Percentiles rank a stretch among this genome's conserved stretches.
Evolutionary conservation across 2,113 vertebrate genomes (phyloP).

Genomic region (Gopherus flavomarginatus): DNA sequence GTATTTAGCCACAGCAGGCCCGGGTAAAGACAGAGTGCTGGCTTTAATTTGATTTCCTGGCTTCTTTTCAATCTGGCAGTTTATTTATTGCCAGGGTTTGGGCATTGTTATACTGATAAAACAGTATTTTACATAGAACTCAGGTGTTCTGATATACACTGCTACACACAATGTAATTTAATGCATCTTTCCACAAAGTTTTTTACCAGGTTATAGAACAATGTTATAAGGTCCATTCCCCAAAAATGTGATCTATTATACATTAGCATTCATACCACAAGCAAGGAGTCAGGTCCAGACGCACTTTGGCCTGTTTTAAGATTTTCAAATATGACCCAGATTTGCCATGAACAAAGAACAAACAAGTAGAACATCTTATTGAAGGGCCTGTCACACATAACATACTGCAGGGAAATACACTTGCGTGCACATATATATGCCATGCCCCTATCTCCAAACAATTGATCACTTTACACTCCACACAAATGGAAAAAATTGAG

Average conservation of each 20-base stretch:
- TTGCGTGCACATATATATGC: neutral
- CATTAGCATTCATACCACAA: too few relatives aligned
- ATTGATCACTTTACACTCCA: neutral
- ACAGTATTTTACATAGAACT: neutral
- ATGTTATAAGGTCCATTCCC: neutral
- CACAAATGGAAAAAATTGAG: neutral
- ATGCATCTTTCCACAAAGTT: neutral
- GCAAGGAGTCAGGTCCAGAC: too few relatives aligned
- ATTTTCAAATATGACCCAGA: too few relatives aligned
- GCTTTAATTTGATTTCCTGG: too few relatives aligned
- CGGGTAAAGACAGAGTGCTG: too few relatives aligned
- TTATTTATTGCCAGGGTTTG: rapidly evolving
- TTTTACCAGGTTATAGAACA: rapidly evolving
- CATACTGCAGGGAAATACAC: neutral
- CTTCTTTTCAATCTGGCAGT: rapidly evolving
- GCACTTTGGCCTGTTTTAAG: too few relatives aligned
- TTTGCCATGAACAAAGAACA: neutral
- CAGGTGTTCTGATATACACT: neutral
- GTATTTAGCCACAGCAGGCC: too few relatives aligned
- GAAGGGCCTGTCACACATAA: neutral
- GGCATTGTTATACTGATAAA: rapidly evolving
- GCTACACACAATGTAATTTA: rapidly evolving
- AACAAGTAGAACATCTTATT: neutral
- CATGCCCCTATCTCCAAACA: neutral
- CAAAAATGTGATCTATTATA: too few relatives aligned